phyloP scores from a whole-genome alignment of 1,140 invertebrate genomes.

The Cydia fagiglandana region DNA sequence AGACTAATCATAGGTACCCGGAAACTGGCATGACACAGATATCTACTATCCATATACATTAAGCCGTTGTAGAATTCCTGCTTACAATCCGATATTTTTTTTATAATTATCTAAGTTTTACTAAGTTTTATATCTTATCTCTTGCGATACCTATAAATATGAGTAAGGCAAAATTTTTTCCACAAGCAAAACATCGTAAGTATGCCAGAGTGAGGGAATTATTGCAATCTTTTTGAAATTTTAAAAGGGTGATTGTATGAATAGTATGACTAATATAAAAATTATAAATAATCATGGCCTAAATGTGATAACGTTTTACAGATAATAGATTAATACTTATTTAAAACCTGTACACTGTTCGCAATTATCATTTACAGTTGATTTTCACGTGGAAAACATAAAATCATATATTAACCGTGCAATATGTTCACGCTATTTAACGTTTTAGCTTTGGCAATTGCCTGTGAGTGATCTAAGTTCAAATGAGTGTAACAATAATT shows the following conservation, averaged over 20 bases:
- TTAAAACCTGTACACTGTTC: neutral
- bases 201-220: neutral
- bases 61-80: neutral
- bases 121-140: neutral
- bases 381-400: neutral
- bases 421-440: neutral
- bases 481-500: neutral
- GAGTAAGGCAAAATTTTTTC: neutral
- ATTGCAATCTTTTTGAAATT: neutral
- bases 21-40: no score
- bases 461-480: constrained; percentile 13
- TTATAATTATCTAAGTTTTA: neutral
- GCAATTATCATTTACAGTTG: neutral
- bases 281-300: constrained; percentile 1
- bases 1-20: no score
- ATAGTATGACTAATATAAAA: neutral
- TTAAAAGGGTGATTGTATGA: neutral
- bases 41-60: no score
- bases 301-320: constrained; percentile 7
- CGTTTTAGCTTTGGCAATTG: constrained; percentile 1
- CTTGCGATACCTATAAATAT: neutral
- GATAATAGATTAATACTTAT: constrained; percentile 10
- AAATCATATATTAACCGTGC: neutral
- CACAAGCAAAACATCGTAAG: neutral
- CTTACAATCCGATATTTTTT: neutral